Evolutionary conservation across 1,140 invertebrate species (phyloP).

Genomic region (Drosophila erecta): DNA sequence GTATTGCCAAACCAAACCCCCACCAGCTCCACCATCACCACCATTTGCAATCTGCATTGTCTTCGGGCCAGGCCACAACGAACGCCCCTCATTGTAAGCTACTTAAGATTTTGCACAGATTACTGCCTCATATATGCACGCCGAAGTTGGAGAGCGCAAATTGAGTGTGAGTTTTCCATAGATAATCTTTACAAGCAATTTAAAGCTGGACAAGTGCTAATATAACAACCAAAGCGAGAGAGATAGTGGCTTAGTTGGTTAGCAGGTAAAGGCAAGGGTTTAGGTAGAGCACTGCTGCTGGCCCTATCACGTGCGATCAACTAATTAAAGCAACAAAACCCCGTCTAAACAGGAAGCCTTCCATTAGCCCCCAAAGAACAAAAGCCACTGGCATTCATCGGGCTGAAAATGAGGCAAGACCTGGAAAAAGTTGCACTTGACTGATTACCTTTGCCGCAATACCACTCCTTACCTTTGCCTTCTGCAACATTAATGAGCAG

Average conservation of each 20-base stretch:
- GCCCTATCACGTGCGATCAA: conserved; percentile 78
- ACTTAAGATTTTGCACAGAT: conserved; percentile 83
- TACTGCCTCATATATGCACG: conserved; percentile 65
- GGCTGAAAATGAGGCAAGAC: conserved; percentile 3
- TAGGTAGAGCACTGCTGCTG: conserved; percentile 9
- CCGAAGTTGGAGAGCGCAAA: conserved; percentile 80
- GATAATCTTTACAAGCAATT: conserved; percentile 83
- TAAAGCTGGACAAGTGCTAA: conserved; percentile 81
- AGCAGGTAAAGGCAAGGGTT: background rate
- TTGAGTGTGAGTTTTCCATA: conserved; percentile 82
- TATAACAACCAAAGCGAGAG: conserved; percentile 57
- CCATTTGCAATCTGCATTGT: conserved; percentile 25
- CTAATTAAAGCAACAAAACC: conserved; percentile 77
- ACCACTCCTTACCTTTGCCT: conserved; percentile 3
- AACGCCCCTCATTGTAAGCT: conserved; percentile 77
- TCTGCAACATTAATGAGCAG: conserved; percentile 71
- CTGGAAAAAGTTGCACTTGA: conserved; percentile 63
- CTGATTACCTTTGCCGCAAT: conserved; percentile 51
- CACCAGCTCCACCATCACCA: background rate
- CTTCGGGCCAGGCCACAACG: conserved; percentile 39
- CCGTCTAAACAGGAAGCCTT: conserved; percentile 78
- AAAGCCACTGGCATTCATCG: conserved; percentile 32
- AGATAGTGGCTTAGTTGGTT: conserved; percentile 5
- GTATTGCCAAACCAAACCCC: background rate
- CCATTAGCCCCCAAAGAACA: conserved; percentile 69